phyloP scores from a whole-genome alignment of 2,797 vertebrate species.

The Microctenopoma steveboyesi region DNA sequence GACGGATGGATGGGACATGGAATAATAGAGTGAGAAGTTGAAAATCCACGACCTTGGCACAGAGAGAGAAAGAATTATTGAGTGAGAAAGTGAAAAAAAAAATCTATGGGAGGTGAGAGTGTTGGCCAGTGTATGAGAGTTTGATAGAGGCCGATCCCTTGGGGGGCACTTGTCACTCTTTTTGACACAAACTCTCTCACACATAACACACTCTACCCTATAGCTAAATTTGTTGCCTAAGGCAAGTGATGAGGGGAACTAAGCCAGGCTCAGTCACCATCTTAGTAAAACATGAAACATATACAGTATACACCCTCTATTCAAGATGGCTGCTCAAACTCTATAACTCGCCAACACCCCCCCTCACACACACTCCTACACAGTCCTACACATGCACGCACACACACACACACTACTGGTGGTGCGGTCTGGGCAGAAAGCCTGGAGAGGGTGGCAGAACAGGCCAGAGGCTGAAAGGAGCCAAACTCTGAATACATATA shows the following conservation, averaged over 20 bases:
- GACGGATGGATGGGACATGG: slow-evolving; percentile 18
- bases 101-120: slow-evolving; percentile 26
- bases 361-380: neutral
- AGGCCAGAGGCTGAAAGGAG: slow-evolving; percentile 30
- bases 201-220: neutral
- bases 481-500: slow-evolving; percentile 34
- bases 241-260: slow-evolving; percentile 26
- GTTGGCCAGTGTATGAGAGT: slow-evolving; percentile 13
- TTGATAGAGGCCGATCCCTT: slow-evolving; percentile 51
- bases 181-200: slow-evolving; percentile 24
- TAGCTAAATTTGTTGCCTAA: slow-evolving; percentile 25
- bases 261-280: slow-evolving; percentile 24
- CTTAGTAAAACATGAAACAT: slow-evolving; percentile 57
- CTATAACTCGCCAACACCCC: slow-evolving; percentile 5
- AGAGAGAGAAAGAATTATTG: slow-evolving; percentile 48
- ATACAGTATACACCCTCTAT: slow-evolving; percentile 32
- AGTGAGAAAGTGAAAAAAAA: slow-evolving; percentile 37
- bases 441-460: slow-evolving; percentile 24
- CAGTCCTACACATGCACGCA: neutral
- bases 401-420: neutral
- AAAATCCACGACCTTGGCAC: slow-evolving; percentile 30
- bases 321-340: slow-evolving; percentile 42
- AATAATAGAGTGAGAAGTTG: slow-evolving; percentile 53
- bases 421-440: slow-evolving; percentile 43
- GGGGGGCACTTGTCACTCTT: slow-evolving; percentile 48